Evolutionary conservation across 2,888 invertebrate species (phyloP).

Genomic region (Catonia carolina): DNA sequence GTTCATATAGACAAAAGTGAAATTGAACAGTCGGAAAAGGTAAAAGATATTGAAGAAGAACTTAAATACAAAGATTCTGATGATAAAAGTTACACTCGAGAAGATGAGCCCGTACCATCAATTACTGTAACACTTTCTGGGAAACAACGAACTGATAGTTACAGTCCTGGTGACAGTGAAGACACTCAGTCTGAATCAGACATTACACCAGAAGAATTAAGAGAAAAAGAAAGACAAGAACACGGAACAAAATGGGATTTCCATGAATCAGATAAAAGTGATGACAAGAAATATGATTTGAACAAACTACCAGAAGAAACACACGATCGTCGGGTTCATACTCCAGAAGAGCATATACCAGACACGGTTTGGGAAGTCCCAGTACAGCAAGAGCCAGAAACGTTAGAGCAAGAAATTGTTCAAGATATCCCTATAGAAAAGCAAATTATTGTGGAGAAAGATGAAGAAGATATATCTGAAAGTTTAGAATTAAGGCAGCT

Average conservation of each 20-base stretch:
- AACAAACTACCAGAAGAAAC: slow-evolving; percentile 23
- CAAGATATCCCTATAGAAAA: slow-evolving; percentile 39
- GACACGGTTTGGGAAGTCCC: slow-evolving; percentile 50
- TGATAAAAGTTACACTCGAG: slow-evolving; percentile 32
- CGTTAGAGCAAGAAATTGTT: slow-evolving; percentile 33
- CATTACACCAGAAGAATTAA: slow-evolving; percentile 45
- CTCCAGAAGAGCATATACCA: slow-evolving; percentile 46
- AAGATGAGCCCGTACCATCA: slow-evolving; percentile 38
- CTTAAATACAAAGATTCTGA: slow-evolving; percentile 41
- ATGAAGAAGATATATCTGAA: slow-evolving; percentile 38
- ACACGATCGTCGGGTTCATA: slow-evolving; percentile 37
- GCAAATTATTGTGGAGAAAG: slow-evolving; percentile 39
- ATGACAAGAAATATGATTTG: not conserved
- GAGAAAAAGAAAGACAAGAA: slow-evolving; percentile 40
- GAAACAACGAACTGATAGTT: slow-evolving; percentile 40
- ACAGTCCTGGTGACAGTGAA: slow-evolving; percentile 50
- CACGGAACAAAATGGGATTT: slow-evolving; percentile 29
- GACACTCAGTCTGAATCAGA: slow-evolving; percentile 53
- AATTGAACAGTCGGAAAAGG: slow-evolving; percentile 46
- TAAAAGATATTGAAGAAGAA: slow-evolving; percentile 44
- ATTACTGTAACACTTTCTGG: slow-evolving; percentile 44
- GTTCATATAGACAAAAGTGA: slow-evolving; percentile 49
- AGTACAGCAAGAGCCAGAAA: slow-evolving; percentile 42
- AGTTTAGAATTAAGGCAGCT: slow-evolving; percentile 30
- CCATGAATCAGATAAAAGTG: slow-evolving; percentile 24